Base-by-base conservation (phyloP, 2,797 vertebrate genomes). In the Clarias fuscus region DNA sequence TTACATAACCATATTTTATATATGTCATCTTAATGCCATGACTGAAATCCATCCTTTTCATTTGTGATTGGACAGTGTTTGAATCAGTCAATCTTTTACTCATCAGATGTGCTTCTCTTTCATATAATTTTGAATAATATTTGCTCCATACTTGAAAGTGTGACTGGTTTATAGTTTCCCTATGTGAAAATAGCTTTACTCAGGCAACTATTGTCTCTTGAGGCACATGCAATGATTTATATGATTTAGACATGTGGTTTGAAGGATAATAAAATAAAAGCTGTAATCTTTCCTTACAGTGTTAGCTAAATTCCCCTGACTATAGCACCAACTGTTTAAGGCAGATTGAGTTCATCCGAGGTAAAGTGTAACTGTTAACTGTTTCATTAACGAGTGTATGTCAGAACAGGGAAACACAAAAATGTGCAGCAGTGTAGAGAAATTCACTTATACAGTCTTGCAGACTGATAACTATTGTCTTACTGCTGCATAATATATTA, bases 401-500 rank as follows among this genome's bases (percentile, higher is more conserved):
- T 81, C 37, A 18, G 24, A 65, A 14, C 78, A 48, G 4, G 40
- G 62, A 81, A 53, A 67, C 80, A 82, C 43, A 37, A 1, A 70
- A 83, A 83, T 43, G 15, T 11, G 56, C 82, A 83, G 68, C n/a
- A 3, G n/a, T n/a, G n/a, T 1, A 48, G 62, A 65, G 24, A 6
- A n/a, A 62, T 40, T 62, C 77, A 62, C 33, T 37, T 58, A 43
- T 13, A 62, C 43, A 4, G 14, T 58, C 64, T 67, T 56, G 48
- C 65, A 76, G 43, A 7, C 61, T 65, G 4, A 15, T 24, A 81
- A 64, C 37, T 30, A 75, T 65, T 83, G 71, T 82, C 33, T 83
- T 77, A 67, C 68, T 77, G 18, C 53, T 75, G 81, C 71, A 83
- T 77, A 86, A 83, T 27, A 62, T 20, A 71, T 86, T 33, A 83